Conservation (phyloP, 1,140 invertebrate species). For the Palaemon carinicauda region DNA sequence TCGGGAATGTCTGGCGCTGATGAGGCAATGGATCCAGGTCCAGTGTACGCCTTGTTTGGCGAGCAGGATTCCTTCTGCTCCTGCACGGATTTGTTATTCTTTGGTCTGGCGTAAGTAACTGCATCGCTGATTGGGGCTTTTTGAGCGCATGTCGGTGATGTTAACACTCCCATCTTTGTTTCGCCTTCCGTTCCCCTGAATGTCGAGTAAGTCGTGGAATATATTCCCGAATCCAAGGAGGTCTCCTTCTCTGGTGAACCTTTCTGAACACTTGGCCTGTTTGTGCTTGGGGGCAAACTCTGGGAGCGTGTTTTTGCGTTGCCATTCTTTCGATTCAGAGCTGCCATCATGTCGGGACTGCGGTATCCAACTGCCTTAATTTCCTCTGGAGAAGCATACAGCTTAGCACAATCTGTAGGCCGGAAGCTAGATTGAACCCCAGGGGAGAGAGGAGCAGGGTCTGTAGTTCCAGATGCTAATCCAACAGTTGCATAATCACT, state of each 20-base stretch:
- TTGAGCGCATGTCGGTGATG: background rate
- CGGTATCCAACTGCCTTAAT: slow-evolving; percentile 80
- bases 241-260: slow-evolving; percentile 44
- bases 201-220: slow-evolving; percentile 54
- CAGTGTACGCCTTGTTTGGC: slow-evolving; percentile 13
- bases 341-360: slow-evolving; percentile 43
- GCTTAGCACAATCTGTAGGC: slow-evolving; percentile 83
- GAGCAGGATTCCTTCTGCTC: slow-evolving; percentile 20
- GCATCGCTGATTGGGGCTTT: slow-evolving; percentile 36
- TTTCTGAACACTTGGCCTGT: slow-evolving; percentile 50
- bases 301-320: slow-evolving; percentile 65
- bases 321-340: slow-evolving; percentile 38
- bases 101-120: slow-evolving; percentile 56
- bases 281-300: slow-evolving; percentile 69
- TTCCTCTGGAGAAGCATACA: slow-evolving; percentile 87
- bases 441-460: slow-evolving; percentile 45
- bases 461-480: slow-evolving; percentile 29
- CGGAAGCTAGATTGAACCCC: slow-evolving; percentile 80
- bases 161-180: background rate
- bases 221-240: slow-evolving; percentile 41
- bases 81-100: slow-evolving; percentile 51
- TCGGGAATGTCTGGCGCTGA: slow-evolving; percentile 82
- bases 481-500: slow-evolving; percentile 58
- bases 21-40: slow-evolving; percentile 11
- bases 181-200: slow-evolving; percentile 46